Conservation (phyloP, 2,113 vertebrate genomes). For the Oplegnathus fasciatus region DNA sequence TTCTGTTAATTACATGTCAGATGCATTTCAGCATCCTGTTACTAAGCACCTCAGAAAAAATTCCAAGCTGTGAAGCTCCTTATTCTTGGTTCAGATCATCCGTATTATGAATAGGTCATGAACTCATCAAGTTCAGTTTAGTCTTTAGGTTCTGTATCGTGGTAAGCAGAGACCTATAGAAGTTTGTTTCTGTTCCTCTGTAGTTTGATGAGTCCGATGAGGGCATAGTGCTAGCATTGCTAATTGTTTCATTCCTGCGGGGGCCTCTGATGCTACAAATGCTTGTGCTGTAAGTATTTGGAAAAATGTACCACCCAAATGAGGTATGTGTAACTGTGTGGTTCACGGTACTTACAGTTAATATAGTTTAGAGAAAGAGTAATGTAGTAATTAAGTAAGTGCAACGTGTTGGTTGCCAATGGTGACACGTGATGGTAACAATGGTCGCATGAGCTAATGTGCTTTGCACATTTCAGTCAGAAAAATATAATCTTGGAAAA, state of each 20-base stretch:
- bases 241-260: neutral
- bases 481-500: neutral
- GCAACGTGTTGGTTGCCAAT: neutral
- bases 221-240: constrained; percentile 7
- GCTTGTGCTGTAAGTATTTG: neutral
- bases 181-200: constrained; percentile 1
- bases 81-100: constrained; percentile 36
- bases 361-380: neutral
- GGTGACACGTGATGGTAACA: neutral
- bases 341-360: neutral
- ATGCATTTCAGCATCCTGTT: constrained; percentile 60
- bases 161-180: constrained; percentile 36
- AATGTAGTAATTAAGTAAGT: neutral
- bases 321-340: constrained; percentile 1
- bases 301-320: neutral
- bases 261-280: constrained; percentile 1
- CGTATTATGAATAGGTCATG: constrained; percentile 21
- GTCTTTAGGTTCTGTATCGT: constrained; percentile 11
- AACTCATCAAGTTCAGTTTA: constrained; percentile 25
- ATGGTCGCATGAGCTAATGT: neutral
- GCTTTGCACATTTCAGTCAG: neutral
- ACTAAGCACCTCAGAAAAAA: constrained; percentile 36
- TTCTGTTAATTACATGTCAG: constrained; percentile 62
- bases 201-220: neutral
- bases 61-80: constrained; percentile 18